phyloP scores from a whole-genome alignment of 2,113 vertebrate species.

The Theristicus caerulescens region DNA sequence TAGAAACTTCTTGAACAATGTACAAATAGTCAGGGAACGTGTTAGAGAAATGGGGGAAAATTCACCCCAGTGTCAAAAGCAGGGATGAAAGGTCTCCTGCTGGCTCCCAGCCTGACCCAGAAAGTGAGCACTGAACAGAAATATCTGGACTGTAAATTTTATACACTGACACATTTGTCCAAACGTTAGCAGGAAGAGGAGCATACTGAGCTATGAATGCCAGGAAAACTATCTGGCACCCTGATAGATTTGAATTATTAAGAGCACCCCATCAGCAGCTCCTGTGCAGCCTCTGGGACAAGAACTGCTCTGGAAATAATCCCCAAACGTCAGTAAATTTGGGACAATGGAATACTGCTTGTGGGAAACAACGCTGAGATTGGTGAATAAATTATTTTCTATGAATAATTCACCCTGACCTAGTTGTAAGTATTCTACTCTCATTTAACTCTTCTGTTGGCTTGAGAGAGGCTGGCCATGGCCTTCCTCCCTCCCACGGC shows the following conservation, averaged over 20 bases:
- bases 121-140: neutral
- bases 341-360: neutral
- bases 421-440: neutral
- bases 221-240: neutral
- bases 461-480: neutral
- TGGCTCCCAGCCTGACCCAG: neutral
- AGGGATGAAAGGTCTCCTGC: neutral
- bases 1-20: neutral
- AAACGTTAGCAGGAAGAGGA: neutral
- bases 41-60: neutral
- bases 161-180: neutral
- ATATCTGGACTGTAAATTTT: neutral
- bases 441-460: conserved; percentile 1
- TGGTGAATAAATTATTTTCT: conserved; percentile 43
- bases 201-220: neutral
- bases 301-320: neutral
- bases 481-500: neutral
- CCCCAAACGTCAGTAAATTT: neutral
- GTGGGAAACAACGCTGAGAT: neutral
- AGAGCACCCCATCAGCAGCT: neutral
- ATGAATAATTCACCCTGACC: conserved; percentile 56
- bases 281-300: neutral
- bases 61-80: neutral
- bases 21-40: rapidly evolving
- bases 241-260: neutral